Evolutionary conservation across 1,140 invertebrate species (phyloP).

Genomic region (Trachymyrmex cornetzi): DNA sequence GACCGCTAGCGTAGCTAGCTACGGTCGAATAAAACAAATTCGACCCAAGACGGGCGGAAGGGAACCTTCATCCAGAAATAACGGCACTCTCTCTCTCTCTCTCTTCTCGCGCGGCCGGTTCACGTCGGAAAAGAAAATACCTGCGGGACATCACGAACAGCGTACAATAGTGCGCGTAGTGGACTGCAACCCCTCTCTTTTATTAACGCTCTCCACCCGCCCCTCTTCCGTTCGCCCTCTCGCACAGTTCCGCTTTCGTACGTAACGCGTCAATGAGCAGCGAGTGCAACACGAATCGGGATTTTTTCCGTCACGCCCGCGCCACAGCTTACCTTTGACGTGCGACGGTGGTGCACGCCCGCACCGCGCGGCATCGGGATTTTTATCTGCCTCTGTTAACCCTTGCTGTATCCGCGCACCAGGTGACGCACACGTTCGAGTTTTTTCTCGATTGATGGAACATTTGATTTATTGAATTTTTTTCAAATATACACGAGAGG

Average conservation of each 20-base stretch:
- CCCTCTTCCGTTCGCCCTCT: background rate
- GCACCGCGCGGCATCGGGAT: background rate
- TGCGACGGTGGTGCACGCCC: background rate
- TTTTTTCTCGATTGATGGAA: background rate
- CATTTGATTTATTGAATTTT: conserved; percentile 17
- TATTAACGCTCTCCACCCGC: background rate
- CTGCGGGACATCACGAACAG: conserved; percentile 38
- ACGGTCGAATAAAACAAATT: conserved; percentile 65
- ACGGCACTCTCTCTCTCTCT: conserved; percentile 50
- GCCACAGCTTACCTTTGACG: background rate
- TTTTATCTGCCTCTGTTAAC: conserved; percentile 42
- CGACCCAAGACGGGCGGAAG: conserved; percentile 1
- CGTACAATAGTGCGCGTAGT: conserved; percentile 2
- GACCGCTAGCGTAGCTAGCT: no score
- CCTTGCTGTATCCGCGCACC: background rate
- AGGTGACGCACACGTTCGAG: conserved; percentile 20
- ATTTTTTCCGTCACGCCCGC: background rate
- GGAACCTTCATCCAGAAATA: conserved; percentile 63
- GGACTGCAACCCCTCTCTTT: background rate
- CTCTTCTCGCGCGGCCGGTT: conserved; percentile 23
- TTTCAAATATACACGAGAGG: background rate
- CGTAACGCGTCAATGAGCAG: conserved; percentile 36
- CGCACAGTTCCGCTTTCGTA: background rate
- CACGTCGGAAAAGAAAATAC: conserved; percentile 61
- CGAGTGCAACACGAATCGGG: background rate